Evolutionary conservation across 2,113 vertebrate species (phyloP), one percentile per base, ranked within the genome.

Genomic region (Spea multiplicata): DNA sequence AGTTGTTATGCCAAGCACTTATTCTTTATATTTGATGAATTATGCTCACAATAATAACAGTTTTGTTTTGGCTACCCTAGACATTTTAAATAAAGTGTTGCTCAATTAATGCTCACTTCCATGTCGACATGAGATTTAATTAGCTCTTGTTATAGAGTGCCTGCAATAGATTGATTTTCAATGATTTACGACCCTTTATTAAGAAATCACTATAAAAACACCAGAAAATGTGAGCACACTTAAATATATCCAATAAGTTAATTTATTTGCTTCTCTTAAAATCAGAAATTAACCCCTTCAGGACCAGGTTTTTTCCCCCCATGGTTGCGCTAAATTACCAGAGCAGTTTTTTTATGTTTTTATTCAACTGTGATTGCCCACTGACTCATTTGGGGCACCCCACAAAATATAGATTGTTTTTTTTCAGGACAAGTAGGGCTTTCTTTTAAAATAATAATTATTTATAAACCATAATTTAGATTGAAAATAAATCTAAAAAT

Each of bases 81-180:
- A 62, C 46, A 49, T 9, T 70, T 69, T 70, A 77, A 44, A 57
- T 77, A 71, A 77, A 77, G 45, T 69, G 46, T 77, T 62, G 66
- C 53, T 62, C 75, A 77, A 77, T 77, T 77, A 77, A 77, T 71
- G 67, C 17, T 77, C n/a, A 62, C 30, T 77, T 77, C 47, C 62
- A 5, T 46, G 14, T 68, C 67, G 6, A 76, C 46, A 74, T 64
- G 52, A 74, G 66, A 76, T 77, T 77, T 61, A 77, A 77, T 77
- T 77, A 77, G 55, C 66, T 64, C 8, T 77, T 30, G 67, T 17
- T 68, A 13, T 71, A 14, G 73, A 77, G 67, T 62, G 46, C 46
- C 45, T 30, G 16, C 3, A 10, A 71, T 17, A 76, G 4, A 70
- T 76, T 67, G 52, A 68, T 77, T 71, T 77, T 77, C 12, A 77